phyloP scores from a whole-genome alignment of 2,113 vertebrate genomes.

The Barbus barbus region DNA sequence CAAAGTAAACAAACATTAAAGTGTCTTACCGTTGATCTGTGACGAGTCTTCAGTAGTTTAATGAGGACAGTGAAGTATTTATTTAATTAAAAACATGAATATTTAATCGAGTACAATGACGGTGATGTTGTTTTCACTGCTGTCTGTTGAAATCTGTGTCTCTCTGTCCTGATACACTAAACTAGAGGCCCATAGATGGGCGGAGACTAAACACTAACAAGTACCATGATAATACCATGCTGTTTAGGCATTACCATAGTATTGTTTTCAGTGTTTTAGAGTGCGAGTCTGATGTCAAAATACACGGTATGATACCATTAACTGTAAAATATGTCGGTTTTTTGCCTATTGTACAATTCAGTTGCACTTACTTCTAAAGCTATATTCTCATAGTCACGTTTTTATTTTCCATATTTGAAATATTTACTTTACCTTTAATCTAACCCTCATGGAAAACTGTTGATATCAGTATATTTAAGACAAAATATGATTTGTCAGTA shows the following conservation, averaged over 20 bases:
- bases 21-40: constrained; percentile 18
- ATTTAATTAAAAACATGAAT: background rate
- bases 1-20: background rate
- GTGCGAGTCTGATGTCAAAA: too few relatives aligned
- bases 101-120: background rate
- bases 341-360: background rate
- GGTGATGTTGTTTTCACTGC: background rate
- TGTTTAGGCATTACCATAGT: too few relatives aligned
- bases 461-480: too few relatives aligned
- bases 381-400: background rate
- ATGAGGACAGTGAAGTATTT: background rate
- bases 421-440: too few relatives aligned
- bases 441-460: too few relatives aligned
- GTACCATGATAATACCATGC: background rate
- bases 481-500: too few relatives aligned
- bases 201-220: background rate
- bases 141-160: constrained; percentile 10
- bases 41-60: constrained; percentile 3
- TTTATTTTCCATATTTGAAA: background rate
- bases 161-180: background rate
- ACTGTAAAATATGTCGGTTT: background rate
- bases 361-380: background rate
- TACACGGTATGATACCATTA: too few relatives aligned
- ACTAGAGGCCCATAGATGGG: constrained; percentile 18
- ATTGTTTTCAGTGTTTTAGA: too few relatives aligned